Conservation (phyloP, 2,888 invertebrate genomes). For the Bruchidius siliquastri region DNA sequence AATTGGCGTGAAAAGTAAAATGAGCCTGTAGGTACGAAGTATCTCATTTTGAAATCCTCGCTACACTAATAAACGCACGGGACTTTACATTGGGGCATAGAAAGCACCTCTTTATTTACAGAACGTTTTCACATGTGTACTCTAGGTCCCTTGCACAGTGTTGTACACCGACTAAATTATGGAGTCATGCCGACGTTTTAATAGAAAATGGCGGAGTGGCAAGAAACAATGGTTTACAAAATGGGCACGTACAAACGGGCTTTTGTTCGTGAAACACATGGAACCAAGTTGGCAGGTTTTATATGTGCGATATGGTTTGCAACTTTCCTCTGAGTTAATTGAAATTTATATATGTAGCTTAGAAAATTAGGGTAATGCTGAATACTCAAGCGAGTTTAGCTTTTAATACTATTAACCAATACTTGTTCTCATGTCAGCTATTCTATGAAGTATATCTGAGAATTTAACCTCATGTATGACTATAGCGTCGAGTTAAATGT, state of each 20-base stretch:
- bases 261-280: neutral
- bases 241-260: neutral
- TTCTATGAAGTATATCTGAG: no score
- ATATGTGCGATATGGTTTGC: neutral
- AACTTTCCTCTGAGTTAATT: neutral
- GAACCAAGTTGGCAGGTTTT: neutral
- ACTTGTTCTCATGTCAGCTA: no score
- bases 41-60: neutral
- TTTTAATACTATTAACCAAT: no score
- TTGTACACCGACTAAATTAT: neutral
- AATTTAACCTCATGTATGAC: no score
- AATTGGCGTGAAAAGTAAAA: no score
- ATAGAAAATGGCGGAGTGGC: neutral
- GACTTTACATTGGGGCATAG: neutral
- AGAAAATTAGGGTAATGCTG: no score
- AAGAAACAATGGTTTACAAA: neutral
- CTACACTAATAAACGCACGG: neutral
- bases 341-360: neutral
- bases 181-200: neutral
- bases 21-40: no score
- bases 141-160: neutral
- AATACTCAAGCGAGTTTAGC: no score
- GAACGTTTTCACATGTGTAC: neutral
- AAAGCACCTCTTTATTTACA: neutral
- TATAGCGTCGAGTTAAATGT: no score